phyloP scores from a whole-genome alignment of 2,888 invertebrate species.

The Gastracanthus pulcherrimus region DNA sequence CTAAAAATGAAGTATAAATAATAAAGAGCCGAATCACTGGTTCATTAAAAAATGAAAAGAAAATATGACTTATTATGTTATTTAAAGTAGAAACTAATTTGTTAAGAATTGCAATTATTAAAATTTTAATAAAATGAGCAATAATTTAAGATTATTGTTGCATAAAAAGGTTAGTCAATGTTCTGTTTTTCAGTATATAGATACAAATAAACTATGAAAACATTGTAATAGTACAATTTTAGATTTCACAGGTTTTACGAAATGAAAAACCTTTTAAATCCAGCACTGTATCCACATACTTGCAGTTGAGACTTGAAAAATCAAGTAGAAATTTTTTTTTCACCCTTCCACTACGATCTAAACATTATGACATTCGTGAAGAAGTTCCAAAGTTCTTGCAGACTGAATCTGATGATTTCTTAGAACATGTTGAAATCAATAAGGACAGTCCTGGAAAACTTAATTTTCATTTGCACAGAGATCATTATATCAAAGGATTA shows the following conservation, averaged over 20 bases:
- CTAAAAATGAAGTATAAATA: not conserved
- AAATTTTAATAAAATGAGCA: constrained; percentile 27
- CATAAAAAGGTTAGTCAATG: constrained; percentile 43
- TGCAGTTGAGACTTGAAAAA: constrained; percentile 62
- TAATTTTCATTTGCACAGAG: constrained; percentile 75
- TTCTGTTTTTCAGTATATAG: not conserved
- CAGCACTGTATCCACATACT: constrained; percentile 58
- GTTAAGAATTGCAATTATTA: not conserved
- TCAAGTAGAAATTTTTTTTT: constrained; percentile 62
- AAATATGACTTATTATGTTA: not conserved
- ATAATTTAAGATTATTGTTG: constrained; percentile 32
- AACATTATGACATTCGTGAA: constrained; percentile 61
- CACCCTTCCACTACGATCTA: constrained; percentile 64
- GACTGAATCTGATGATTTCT: constrained; percentile 57
- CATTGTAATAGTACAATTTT: not conserved
- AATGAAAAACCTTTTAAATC: constrained; percentile 57
- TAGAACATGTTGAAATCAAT: constrained; percentile 53
- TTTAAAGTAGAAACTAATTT: constrained; percentile 12
- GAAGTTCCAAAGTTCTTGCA: constrained; percentile 53
- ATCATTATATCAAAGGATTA: constrained; percentile 77
- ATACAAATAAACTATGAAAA: not conserved
- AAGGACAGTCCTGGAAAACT: constrained; percentile 55
- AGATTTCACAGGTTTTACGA: constrained; percentile 65
- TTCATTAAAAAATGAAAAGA: not conserved
- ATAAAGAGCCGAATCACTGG: not conserved